A percentile compares a stretch with the other conserved stretches of the same genome.
These are phyloP conservation scores for Labrus mixtus DNA, from an alignment of 2,113 vertebrate genomes.

Conservation along the genomic window DNA sequence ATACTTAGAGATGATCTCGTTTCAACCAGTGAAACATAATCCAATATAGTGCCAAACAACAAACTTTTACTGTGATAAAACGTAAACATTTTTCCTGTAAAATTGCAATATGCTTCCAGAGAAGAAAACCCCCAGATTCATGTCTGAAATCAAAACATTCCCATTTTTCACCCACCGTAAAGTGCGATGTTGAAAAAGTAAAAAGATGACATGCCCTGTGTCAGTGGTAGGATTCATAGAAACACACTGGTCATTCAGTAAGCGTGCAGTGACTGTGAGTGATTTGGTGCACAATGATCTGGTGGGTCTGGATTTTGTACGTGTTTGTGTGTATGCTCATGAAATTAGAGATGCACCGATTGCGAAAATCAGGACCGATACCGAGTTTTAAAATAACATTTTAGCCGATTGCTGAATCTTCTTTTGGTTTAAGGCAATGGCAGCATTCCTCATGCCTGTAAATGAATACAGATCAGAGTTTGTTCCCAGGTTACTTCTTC, in stretches of 20 bases:
- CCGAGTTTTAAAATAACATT: too few relatives aligned
- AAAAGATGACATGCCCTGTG: conserved; percentile 76
- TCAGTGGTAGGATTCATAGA: conserved; percentile 62
- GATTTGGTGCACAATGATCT: conserved; percentile 71
- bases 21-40: conserved; percentile 13
- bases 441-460: too few relatives aligned
- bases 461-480: too few relatives aligned
- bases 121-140: conserved; percentile 40
- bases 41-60: background rate
- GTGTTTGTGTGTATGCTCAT: conserved; percentile 16
- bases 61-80: conserved; percentile 6
- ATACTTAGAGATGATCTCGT: conserved; percentile 39
- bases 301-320: conserved; percentile 16
- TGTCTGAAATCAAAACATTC: conserved; percentile 71
- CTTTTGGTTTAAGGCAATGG: too few relatives aligned
- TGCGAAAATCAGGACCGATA: too few relatives aligned
- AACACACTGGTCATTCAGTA: conserved; percentile 71
- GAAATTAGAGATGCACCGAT: background rate
- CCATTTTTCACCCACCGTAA: conserved; percentile 57
- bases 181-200: conserved; percentile 53
- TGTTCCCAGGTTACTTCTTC: too few relatives aligned
- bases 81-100: conserved; percentile 25
- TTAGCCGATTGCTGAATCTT: too few relatives aligned
- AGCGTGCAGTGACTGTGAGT: conserved; percentile 76
- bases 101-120: conserved; percentile 79